These are phyloP conservation scores for Mamestra brassicae DNA, from an alignment of 2,888 invertebrate species.

Conservation along the genomic window DNA sequence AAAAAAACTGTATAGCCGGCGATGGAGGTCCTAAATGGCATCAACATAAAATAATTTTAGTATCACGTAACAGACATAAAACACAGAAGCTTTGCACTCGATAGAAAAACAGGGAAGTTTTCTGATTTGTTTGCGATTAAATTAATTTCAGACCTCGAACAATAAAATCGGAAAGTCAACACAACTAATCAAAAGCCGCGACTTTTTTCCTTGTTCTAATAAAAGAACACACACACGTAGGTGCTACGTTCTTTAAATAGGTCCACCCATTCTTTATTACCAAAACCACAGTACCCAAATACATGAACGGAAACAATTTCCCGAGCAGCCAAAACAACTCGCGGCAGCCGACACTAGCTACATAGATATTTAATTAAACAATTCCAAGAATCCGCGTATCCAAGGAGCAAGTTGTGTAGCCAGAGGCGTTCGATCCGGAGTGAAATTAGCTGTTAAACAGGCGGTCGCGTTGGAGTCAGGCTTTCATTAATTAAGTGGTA, in stretches of 20 bases:
- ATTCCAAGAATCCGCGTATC: slow-evolving; percentile 61
- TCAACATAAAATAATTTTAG: slow-evolving; percentile 4
- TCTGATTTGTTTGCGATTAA: slow-evolving; percentile 14
- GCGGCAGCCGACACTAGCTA: slow-evolving; percentile 33
- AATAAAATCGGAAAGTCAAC: slow-evolving; percentile 7
- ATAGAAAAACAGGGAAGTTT: slow-evolving; percentile 4
- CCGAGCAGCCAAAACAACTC: slow-evolving; percentile 31
- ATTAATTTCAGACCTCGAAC: slow-evolving; percentile 3
- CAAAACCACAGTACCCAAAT: neutral
- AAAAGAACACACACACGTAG: neutral
- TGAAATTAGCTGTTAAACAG: slow-evolving; percentile 76
- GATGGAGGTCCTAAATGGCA: neutral
- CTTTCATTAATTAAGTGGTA: slow-evolving; percentile 77
- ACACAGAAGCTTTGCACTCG: neutral
- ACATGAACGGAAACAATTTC: slow-evolving; percentile 22
- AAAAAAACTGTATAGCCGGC: slow-evolving; percentile 20
- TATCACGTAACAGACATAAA: neutral
- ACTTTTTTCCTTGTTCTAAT: neutral
- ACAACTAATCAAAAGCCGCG: slow-evolving; percentile 13
- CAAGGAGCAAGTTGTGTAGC: slow-evolving; percentile 52
- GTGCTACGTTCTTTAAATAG: neutral
- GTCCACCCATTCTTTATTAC: neutral
- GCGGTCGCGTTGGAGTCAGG: slow-evolving; percentile 67
- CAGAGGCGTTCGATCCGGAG: slow-evolving; percentile 66
- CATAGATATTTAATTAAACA: slow-evolving; percentile 65